phyloP scores from a whole-genome alignment of 2,888 invertebrate species.

The Zootermopsis nevadensis region DNA sequence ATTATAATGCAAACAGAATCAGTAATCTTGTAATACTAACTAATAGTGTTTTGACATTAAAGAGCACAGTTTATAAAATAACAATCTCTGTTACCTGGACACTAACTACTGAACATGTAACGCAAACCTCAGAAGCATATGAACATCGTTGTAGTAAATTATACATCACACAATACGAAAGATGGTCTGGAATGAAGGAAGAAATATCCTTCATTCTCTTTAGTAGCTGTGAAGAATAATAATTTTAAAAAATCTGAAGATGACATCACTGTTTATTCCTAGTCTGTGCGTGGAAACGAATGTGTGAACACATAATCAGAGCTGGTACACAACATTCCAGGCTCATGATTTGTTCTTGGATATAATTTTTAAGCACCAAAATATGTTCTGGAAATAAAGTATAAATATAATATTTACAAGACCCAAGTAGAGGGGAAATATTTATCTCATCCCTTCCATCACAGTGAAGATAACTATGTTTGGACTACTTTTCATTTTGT shows the following conservation, averaged over 20 bases:
- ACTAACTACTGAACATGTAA: not conserved
- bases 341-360: not conserved
- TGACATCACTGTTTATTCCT: too few species aligned
- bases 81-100: not conserved
- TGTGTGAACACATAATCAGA: not conserved
- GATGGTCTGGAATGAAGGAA: not conserved
- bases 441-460: not conserved
- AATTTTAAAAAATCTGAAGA: not conserved
- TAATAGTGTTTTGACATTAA: not conserved
- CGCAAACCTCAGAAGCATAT: not conserved
- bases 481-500: not conserved
- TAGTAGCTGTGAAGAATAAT: not conserved
- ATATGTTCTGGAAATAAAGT: not conserved
- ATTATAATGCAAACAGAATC: not conserved
- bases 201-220: not conserved
- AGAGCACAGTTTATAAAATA: not conserved
- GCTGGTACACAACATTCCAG: not conserved
- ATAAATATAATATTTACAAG: not conserved
- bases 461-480: not conserved
- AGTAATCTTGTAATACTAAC: not conserved
- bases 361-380: not conserved
- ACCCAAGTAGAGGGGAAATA: not conserved
- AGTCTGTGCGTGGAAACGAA: too few species aligned
- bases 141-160: conserved; percentile 16
- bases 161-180: not conserved